Evolutionary conservation across 2,113 vertebrate species (phyloP).

Genomic region (Echinops telfairi): DNA sequence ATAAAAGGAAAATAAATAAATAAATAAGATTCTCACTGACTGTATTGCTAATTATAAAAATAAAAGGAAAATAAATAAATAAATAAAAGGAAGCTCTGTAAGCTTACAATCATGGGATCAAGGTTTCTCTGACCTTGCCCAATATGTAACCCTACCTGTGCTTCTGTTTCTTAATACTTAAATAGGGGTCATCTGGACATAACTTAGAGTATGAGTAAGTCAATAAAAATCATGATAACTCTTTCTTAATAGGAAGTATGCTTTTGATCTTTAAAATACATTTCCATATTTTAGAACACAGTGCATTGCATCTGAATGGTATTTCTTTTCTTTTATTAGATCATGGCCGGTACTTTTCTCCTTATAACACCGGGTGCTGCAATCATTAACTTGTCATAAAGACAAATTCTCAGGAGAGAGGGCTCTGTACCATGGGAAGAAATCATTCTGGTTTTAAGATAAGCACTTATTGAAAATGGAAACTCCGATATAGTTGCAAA

Average conservation of each 20-base stretch:
- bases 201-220: not conserved
- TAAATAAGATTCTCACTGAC: not conserved
- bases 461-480: not conserved
- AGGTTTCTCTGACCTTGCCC: no score
- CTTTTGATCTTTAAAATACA: not conserved
- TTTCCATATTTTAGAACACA: not conserved
- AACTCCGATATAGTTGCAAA: not conserved
- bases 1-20: no score
- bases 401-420: not conserved
- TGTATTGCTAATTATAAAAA: not conserved
- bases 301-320: not conserved
- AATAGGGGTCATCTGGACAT: not conserved
- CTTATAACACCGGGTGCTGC: not conserved
- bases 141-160: not conserved
- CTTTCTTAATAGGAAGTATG: not conserved
- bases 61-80: no score
- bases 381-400: not conserved
- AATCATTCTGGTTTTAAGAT: conserved; percentile 23
- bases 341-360: not conserved
- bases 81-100: not conserved
- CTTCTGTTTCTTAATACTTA: not conserved
- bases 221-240: not conserved
- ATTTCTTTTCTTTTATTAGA: not conserved
- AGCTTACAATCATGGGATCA: no score
- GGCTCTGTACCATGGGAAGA: not conserved